phyloP scores from a whole-genome alignment of 2,113 vertebrate genomes.

The Brachypteracias leptosomus region DNA sequence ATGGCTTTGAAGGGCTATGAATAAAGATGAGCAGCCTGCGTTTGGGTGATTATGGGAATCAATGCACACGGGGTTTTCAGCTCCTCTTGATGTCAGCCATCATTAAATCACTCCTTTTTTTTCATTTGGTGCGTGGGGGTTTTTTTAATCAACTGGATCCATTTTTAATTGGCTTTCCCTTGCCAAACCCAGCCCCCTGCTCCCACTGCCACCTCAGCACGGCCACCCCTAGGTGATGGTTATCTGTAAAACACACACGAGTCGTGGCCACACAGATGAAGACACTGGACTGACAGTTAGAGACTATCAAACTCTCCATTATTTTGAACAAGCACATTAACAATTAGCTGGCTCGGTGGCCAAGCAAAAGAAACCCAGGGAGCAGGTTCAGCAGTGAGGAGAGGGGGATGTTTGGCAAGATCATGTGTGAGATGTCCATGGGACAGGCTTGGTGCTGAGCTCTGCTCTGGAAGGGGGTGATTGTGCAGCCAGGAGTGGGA shows the following conservation, averaged over 20 bases:
- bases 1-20: conserved; percentile 23
- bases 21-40: conserved; percentile 60
- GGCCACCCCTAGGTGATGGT: not conserved
- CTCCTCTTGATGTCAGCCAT: conserved; percentile 32
- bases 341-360: not conserved
- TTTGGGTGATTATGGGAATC: conserved; percentile 32
- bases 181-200: not conserved
- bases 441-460: not conserved
- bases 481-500: not conserved
- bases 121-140: no score
- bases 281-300: not conserved
- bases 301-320: not conserved
- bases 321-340: not conserved
- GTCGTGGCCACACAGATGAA: not conserved
- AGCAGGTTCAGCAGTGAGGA: not conserved
- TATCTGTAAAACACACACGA: not conserved
- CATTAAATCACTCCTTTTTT: not conserved
- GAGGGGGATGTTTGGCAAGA: not conserved
- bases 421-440: not conserved
- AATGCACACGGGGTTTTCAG: not conserved
- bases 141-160: not conserved
- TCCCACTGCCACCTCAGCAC: accelerated
- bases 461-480: not conserved
- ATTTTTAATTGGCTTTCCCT: conserved; percentile 32
- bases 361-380: not conserved